phyloP scores from a whole-genome alignment of 2,797 vertebrate genomes.

The Acanthurus tractus region DNA sequence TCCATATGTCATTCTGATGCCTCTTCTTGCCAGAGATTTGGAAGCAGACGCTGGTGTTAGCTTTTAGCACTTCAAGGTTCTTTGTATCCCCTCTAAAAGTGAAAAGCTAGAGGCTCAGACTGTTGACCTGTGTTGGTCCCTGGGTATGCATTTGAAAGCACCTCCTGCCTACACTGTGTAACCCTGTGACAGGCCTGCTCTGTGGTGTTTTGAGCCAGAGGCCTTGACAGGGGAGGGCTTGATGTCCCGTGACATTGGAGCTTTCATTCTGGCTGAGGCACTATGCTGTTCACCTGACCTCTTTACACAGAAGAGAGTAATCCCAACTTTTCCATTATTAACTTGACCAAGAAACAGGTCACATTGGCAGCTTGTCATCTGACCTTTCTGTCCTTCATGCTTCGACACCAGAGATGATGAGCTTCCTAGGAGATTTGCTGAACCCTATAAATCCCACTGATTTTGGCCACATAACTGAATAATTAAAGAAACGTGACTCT shows the following conservation, averaged over 20 bases:
- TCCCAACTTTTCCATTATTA: constrained; percentile 51
- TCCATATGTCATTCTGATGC: constrained; percentile 51
- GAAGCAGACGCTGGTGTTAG: constrained; percentile 35
- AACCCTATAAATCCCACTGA: not conserved
- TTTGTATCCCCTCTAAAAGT: constrained; percentile 54
- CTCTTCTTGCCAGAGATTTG: constrained; percentile 39
- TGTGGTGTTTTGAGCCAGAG: constrained; percentile 34
- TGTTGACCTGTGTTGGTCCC: constrained; percentile 65
- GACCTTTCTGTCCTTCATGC: constrained; percentile 40
- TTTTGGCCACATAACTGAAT: not conserved
- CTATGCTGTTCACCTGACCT: constrained; percentile 26
- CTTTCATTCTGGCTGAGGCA: constrained; percentile 41
- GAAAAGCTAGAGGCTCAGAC: constrained; percentile 44
- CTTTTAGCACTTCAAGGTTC: constrained; percentile 73
- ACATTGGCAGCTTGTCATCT: constrained; percentile 38
- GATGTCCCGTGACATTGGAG: constrained; percentile 54
- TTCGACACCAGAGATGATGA: constrained; percentile 1
- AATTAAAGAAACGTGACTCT: not conserved
- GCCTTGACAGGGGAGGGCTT: constrained; percentile 51
- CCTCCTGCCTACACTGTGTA: constrained; percentile 47
- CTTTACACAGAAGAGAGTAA: constrained; percentile 34
- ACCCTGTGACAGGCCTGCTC: constrained; percentile 51
- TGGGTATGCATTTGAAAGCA: constrained; percentile 66
- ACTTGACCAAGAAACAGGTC: constrained; percentile 51
- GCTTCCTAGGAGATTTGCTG: not conserved